These are phyloP conservation scores for Trissolcus basalis DNA, from an alignment of 1,140 invertebrate genomes.

Conservation along the genomic window DNA sequence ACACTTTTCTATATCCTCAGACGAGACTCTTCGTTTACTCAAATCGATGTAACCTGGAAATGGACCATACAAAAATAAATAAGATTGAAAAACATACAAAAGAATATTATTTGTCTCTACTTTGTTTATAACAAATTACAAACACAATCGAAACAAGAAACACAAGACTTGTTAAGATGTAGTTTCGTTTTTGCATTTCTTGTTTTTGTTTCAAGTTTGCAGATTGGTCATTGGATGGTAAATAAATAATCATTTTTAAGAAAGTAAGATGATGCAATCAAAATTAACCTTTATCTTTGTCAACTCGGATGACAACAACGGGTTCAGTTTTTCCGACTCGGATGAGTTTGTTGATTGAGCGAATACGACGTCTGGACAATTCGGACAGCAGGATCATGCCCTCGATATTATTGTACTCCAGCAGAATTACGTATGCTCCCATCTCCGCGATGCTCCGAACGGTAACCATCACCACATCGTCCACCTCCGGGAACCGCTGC, in stretches of 20 bases:
- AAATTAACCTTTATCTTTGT: slow-evolving; percentile 95
- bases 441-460: slow-evolving; percentile 99
- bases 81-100: slow-evolving; percentile 14
- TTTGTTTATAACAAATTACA: too few relatives aligned
- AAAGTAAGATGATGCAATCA: too few relatives aligned
- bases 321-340: slow-evolving; percentile 98
- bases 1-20: slow-evolving; percentile 98
- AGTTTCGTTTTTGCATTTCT: too few relatives aligned
- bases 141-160: too few relatives aligned
- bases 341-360: slow-evolving; percentile 99
- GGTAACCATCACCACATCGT: slow-evolving; percentile 99
- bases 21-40: slow-evolving; percentile 97
- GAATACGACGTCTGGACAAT: slow-evolving; percentile 97
- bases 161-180: too few relatives aligned
- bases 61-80: slow-evolving; percentile 7
- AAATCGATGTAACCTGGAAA: slow-evolving; percentile 97
- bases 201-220: too few relatives aligned
- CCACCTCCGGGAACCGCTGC: slow-evolving; percentile 97
- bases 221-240: too few relatives aligned
- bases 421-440: slow-evolving; percentile 98
- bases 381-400: slow-evolving; percentile 97
- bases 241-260: too few relatives aligned
- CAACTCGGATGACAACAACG: slow-evolving; percentile 99
- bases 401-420: slow-evolving; percentile 99
- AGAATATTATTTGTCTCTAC: too few relatives aligned